phyloP scores from a whole-genome alignment of 2,888 invertebrate species.

The Mythimna lalbum region DNA sequence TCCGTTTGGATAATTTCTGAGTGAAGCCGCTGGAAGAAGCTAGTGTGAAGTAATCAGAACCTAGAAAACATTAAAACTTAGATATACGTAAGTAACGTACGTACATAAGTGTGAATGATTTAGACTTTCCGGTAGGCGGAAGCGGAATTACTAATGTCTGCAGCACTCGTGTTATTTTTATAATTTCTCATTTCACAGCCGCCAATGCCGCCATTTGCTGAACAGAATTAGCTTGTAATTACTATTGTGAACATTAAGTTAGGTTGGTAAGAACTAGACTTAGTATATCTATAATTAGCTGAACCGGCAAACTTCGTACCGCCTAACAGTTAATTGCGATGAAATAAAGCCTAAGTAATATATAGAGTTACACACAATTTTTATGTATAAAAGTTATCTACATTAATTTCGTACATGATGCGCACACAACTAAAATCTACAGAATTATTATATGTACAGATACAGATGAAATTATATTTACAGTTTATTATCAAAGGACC shows the following conservation, averaged over 20 bases:
- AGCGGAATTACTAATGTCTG: slow-evolving; percentile 54
- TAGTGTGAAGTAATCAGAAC: neutral
- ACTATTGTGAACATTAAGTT: neutral
- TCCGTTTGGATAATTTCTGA: no score
- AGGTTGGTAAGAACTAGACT: neutral
- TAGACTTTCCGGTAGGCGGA: slow-evolving; percentile 42
- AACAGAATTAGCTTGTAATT: slow-evolving; percentile 24
- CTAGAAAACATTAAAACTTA: neutral
- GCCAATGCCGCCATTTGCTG: slow-evolving; percentile 16
- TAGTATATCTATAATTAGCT: no score
- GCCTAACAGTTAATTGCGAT: no score
- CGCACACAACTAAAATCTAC: no score
- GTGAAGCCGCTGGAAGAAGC: neutral
- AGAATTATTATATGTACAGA: no score
- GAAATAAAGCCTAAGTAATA: no score
- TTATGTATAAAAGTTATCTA: no score
- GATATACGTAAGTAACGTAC: neutral
- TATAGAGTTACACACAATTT: no score
- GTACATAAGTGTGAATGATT: slow-evolving; percentile 38
- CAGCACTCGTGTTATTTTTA: slow-evolving; percentile 44
- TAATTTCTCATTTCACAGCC: slow-evolving; percentile 28
- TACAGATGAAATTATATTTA: neutral
- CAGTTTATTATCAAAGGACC: neutral
- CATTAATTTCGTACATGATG: no score
- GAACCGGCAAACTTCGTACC: no score